Percentiles rank a stretch among this genome's conserved stretches.
Evolutionary conservation across 2,888 invertebrate genomes (phyloP).

Genomic region (Lochmaea crataegi): DNA sequence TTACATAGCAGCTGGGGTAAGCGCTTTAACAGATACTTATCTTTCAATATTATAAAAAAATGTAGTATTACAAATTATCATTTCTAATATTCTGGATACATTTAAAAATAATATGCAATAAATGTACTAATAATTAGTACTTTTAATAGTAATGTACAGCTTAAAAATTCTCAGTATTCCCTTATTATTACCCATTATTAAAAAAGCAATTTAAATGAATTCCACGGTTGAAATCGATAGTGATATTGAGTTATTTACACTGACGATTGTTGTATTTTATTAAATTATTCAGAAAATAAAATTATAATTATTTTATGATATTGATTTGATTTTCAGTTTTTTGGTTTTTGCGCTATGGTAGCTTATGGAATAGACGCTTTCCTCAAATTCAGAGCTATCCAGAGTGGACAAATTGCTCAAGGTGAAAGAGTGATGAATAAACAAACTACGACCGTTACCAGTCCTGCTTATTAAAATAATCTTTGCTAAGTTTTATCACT

Average conservation of each 20-base stretch:
- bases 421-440: constrained; percentile 75
- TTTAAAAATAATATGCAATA: no score
- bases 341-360: constrained; percentile 85
- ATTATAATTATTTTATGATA: background rate
- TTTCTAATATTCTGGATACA: no score
- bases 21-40: constrained; percentile 55
- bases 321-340: constrained; percentile 74
- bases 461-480: constrained; percentile 64
- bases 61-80: background rate
- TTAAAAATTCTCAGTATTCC: no score
- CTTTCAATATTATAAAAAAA: no score
- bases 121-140: no score
- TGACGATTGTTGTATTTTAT: background rate
- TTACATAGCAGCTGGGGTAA: constrained; percentile 80
- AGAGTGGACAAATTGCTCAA: constrained; percentile 78
- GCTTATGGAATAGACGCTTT: constrained; percentile 84
- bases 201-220: no score
- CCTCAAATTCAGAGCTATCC: constrained; percentile 78
- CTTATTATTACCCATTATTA: no score
- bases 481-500: constrained; percentile 9
- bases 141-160: no score
- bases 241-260: no score
- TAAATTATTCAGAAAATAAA: constrained; percentile 1
- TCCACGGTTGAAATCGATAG: no score
- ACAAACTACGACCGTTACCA: constrained; percentile 70